A percentile compares a stretch with the other conserved stretches of the same genome.
These are phyloP conservation scores for Trachelus iudaicus DNA, from an alignment of 2,888 invertebrate genomes.

Conservation along the genomic window DNA sequence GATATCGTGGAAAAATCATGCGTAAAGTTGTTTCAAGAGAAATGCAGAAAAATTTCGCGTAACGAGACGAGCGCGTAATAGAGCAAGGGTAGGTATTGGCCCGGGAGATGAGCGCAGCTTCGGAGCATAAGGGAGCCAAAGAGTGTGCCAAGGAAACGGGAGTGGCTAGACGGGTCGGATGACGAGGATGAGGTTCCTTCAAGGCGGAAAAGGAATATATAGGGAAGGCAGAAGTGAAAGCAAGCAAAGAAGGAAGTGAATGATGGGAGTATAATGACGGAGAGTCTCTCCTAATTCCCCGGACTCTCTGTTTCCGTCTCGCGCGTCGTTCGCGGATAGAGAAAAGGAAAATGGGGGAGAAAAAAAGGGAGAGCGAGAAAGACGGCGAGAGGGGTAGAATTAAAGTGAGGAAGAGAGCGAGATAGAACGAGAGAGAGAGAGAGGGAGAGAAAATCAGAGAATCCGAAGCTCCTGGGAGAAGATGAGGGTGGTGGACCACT, in stretches of 20 bases:
- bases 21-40: background rate
- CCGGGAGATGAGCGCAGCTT: conserved; percentile 17
- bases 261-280: conserved; percentile 57
- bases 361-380: conserved; percentile 9
- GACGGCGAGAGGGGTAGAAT: conserved; percentile 13
- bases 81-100: conserved; percentile 16
- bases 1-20: background rate
- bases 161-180: conserved; percentile 21
- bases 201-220: conserved; percentile 23
- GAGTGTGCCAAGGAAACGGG: conserved; percentile 21
- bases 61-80: conserved; percentile 22
- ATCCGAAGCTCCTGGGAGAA: conserved; percentile 26
- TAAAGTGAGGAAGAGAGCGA: conserved; percentile 15
- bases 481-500: conserved; percentile 9
- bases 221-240: conserved; percentile 24
- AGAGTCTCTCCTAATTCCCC: conserved; percentile 51
- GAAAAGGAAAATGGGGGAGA: background rate
- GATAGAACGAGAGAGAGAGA: conserved; percentile 19
- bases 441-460: conserved; percentile 29
- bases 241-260: conserved; percentile 39
- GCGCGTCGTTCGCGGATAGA: background rate
- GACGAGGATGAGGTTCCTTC: background rate
- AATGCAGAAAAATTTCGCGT: background rate
- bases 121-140: conserved; percentile 14
- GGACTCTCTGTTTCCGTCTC: conserved; percentile 23